Evolutionary conservation across 2,113 vertebrate species (phyloP).

Genomic region (Clinocottus analis): DNA sequence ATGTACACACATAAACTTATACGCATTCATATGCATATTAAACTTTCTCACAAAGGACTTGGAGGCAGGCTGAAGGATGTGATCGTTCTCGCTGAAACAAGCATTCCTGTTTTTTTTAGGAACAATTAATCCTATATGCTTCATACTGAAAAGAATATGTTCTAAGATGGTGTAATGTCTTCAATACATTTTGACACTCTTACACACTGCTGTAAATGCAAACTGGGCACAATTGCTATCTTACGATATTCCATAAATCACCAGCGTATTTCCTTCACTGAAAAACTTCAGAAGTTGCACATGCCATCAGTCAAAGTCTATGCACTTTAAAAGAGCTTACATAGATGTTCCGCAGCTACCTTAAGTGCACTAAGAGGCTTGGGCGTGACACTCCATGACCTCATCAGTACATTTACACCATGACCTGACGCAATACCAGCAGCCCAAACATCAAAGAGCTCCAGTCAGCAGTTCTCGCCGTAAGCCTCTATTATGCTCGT

Average conservation of each 20-base stretch:
- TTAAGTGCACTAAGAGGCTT: conserved; percentile 63
- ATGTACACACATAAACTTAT: conserved; percentile 18
- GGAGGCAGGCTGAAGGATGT: not conserved
- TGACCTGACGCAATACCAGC: conserved; percentile 55
- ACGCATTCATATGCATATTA: conserved; percentile 18
- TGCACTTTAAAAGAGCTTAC: conserved; percentile 67
- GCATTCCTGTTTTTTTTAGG: not conserved
- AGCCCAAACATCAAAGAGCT: conserved; percentile 64
- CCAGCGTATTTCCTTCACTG: conserved; percentile 36
- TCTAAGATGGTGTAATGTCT: conserved; percentile 17
- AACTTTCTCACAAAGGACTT: conserved; percentile 1
- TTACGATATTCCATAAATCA: conserved; percentile 45
- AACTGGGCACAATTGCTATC: conserved; percentile 33
- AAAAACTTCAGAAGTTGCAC: conserved; percentile 35
- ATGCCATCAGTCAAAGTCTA: conserved; percentile 55
- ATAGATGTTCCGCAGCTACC: conserved; percentile 52
- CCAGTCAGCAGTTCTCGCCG: conserved; percentile 60
- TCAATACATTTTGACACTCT: not conserved
- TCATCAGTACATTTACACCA: conserved; percentile 59
- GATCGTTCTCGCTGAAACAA: not conserved
- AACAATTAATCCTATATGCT: not conserved
- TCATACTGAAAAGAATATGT: conserved; percentile 1
- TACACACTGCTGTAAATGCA: conserved; percentile 4
- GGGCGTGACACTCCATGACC: conserved; percentile 60
- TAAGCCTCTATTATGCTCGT: conserved; percentile 51